Evolutionary conservation across 2,113 vertebrate genomes (phyloP).

Genomic region (Oreocharis arfaki): DNA sequence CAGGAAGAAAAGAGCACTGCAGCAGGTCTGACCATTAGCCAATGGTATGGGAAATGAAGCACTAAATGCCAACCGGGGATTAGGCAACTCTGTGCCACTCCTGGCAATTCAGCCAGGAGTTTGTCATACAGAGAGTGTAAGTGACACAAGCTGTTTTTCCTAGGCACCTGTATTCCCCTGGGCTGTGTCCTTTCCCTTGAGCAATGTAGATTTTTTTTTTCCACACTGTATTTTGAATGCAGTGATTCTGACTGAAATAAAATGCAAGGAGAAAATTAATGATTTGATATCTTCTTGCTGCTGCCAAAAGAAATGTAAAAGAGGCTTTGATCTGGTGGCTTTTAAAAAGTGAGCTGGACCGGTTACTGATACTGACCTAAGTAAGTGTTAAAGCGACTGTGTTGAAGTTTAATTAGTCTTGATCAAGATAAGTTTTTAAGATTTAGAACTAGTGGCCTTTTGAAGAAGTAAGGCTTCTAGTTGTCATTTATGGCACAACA

Average conservation of each 20-base stretch:
- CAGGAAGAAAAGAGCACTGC: background rate
- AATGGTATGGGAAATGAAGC: background rate
- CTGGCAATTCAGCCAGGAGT: background rate
- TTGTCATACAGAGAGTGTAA: background rate
- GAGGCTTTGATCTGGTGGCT: slow-evolving; percentile 43
- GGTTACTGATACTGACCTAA: slow-evolving; percentile 39
- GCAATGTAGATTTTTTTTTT: background rate
- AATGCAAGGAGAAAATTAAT: background rate
- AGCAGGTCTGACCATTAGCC: background rate
- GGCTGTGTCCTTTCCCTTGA: background rate
- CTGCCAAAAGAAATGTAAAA: slow-evolving; percentile 26
- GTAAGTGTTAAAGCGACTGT: slow-evolving; percentile 19
- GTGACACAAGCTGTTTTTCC: background rate
- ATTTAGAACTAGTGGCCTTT: slow-evolving; percentile 28
- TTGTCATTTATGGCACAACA: slow-evolving; percentile 33
- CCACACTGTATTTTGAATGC: background rate
- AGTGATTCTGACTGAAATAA: background rate
- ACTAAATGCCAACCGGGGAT: background rate
- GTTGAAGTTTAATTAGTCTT: slow-evolving; percentile 57
- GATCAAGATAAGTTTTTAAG: slow-evolving; percentile 46
- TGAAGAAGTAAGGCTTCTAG: slow-evolving; percentile 39
- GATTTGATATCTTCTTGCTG: background rate
- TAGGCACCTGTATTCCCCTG: background rate
- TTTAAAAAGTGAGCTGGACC: slow-evolving; percentile 35
- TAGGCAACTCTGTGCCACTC: background rate